A percentile compares a stretch with the other conserved stretches of the same genome.
These are phyloP conservation scores for Synchiropus splendidus DNA, from an alignment of 2,113 vertebrate species.

Conservation along the genomic window DNA sequence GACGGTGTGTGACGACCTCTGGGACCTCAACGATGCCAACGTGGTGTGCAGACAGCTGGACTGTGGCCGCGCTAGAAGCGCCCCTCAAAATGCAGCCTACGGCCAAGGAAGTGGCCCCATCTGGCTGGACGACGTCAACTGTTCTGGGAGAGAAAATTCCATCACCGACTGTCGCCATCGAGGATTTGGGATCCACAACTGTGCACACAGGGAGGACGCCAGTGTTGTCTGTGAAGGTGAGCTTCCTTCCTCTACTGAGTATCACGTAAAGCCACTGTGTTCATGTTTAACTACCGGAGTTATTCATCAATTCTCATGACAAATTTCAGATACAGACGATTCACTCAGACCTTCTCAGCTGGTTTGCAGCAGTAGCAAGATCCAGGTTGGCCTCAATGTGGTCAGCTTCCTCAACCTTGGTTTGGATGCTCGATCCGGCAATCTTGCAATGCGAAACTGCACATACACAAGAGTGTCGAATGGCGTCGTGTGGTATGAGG, in stretches of 20 bases:
- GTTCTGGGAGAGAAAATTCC: constrained; percentile 13
- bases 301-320: too few species aligned
- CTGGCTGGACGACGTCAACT: constrained; percentile 35
- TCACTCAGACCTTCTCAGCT: constrained; percentile 10
- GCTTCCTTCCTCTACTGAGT: not conserved
- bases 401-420: not conserved
- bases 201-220: constrained; percentile 4
- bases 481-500: constrained; percentile 42
- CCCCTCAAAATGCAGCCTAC: constrained; percentile 6
- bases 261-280: too few species aligned
- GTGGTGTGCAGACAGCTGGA: constrained; percentile 44
- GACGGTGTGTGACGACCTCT: constrained; percentile 39
- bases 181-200: constrained; percentile 28
- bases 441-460: constrained; percentile 38
- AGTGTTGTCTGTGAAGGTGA: constrained; percentile 15
- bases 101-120: constrained; percentile 38
- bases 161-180: constrained; percentile 19
- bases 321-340: not conserved
- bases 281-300: too few species aligned
- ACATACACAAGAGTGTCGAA: constrained; percentile 1
- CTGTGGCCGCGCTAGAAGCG: constrained; percentile 21
- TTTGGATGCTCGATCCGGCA: constrained; percentile 39
- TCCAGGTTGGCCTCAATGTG: constrained; percentile 31
- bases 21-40: constrained; percentile 21
- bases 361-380: constrained; percentile 26